These are phyloP conservation scores for Pomatorhinus ruficollis DNA, from an alignment of 2,113 vertebrate species.

Conservation along the genomic window DNA sequence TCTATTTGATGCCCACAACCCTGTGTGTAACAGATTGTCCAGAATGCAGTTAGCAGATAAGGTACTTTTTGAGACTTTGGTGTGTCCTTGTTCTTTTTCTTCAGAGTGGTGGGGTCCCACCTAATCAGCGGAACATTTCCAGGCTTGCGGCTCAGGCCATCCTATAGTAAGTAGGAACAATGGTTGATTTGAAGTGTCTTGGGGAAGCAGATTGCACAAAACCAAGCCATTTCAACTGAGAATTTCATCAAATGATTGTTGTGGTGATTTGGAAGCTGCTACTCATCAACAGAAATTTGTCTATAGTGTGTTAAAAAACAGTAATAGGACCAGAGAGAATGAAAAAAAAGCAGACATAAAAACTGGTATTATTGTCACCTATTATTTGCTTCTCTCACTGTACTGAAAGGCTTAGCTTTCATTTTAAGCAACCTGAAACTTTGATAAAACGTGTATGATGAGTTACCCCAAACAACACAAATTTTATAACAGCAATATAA, in stretches of 20 bases:
- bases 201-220: background rate
- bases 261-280: background rate
- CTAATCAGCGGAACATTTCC: background rate
- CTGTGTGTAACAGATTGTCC: background rate
- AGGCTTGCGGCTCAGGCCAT: background rate
- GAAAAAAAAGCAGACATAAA: background rate
- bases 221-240: background rate
- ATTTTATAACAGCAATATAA: background rate
- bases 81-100: background rate
- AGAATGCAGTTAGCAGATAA: background rate
- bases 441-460: background rate
- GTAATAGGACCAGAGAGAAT: background rate
- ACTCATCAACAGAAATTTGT: background rate
- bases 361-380: background rate
- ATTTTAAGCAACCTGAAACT: background rate
- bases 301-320: background rate
- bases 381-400: background rate
- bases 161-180: background rate
- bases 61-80: background rate
- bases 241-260: background rate
- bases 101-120: accelerated
- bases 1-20: background rate
- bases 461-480: background rate
- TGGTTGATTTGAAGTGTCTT: background rate
- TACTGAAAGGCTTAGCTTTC: background rate